Evolutionary conservation across 1,140 invertebrate species (phyloP).

Genomic region (Caerostris extrusa): DNA sequence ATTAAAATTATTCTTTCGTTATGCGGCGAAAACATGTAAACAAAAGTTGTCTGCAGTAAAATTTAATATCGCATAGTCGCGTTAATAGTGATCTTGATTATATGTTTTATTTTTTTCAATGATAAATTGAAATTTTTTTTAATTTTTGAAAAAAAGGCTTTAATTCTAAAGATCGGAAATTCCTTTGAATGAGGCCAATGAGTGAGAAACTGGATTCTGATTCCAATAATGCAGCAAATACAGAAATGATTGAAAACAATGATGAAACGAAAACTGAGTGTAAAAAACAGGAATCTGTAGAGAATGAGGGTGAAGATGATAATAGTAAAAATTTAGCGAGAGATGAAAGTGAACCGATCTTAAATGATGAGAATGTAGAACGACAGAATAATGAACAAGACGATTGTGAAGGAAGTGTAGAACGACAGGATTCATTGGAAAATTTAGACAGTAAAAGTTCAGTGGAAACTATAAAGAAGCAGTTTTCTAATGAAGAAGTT

Average conservation of each 20-base stretch:
- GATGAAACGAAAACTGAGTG: neutral
- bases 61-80: neutral
- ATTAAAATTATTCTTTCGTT: neutral
- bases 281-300: conserved; percentile 16
- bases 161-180: neutral
- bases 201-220: conserved; percentile 35
- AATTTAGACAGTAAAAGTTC: neutral
- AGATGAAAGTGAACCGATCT: neutral
- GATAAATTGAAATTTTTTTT: neutral
- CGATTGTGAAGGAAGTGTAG: neutral
- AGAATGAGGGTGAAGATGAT: neutral
- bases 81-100: neutral
- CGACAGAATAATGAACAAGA: neutral
- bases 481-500: neutral
- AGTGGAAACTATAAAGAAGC: neutral
- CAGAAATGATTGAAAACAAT: neutral
- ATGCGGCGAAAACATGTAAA: conserved; percentile 40
- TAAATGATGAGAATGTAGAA: neutral
- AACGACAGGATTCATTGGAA: neutral
- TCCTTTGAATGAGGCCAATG: conserved; percentile 48
- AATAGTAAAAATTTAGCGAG: neutral
- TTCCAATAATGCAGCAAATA: conserved; percentile 6
- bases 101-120: neutral
- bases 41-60: neutral
- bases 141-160: neutral